phyloP scores from a whole-genome alignment of 2,888 invertebrate species.

The Eueremaeus valkanovi region DNA sequence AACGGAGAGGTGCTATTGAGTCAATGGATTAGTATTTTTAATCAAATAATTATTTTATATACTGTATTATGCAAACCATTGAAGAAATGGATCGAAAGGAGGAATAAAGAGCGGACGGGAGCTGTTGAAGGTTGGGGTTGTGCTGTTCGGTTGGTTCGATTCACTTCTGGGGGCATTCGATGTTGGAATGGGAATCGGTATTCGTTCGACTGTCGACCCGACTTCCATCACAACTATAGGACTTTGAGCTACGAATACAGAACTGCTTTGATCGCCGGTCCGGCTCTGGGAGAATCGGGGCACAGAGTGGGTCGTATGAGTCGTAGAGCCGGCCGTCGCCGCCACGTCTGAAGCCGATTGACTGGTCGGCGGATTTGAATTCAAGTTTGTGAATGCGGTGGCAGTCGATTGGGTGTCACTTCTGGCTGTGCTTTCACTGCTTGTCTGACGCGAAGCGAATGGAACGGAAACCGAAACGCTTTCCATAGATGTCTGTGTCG shows the following conservation, averaged over 20 bases:
- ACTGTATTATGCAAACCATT: slow-evolving; percentile 54
- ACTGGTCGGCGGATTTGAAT: slow-evolving; percentile 31
- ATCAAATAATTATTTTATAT: background rate
- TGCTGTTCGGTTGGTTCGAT: background rate
- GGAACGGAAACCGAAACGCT: slow-evolving; percentile 1
- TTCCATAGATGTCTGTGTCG: slow-evolving; percentile 56
- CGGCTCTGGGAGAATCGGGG: slow-evolving; percentile 3
- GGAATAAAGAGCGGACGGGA: slow-evolving; percentile 42
- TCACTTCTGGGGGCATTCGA: slow-evolving; percentile 41
- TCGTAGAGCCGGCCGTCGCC: slow-evolving; percentile 45
- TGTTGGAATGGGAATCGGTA: slow-evolving; percentile 55
- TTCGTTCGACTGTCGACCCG: slow-evolving; percentile 55
- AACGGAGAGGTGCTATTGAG: slow-evolving; percentile 32
- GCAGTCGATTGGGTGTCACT: slow-evolving; percentile 40
- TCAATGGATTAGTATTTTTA: background rate
- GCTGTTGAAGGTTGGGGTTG: background rate
- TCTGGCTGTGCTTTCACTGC: slow-evolving; percentile 41
- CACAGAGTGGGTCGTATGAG: slow-evolving; percentile 39
- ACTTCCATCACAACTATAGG: slow-evolving; percentile 60
- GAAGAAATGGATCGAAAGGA: slow-evolving; percentile 64
- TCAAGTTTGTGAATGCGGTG: slow-evolving; percentile 40
- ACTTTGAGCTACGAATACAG: slow-evolving; percentile 45
- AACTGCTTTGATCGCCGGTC: slow-evolving; percentile 4
- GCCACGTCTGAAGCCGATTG: slow-evolving; percentile 26
- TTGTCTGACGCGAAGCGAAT: background rate